Evolutionary conservation across 2,888 invertebrate genomes (phyloP).

Genomic region (Acronicta psi): DNA sequence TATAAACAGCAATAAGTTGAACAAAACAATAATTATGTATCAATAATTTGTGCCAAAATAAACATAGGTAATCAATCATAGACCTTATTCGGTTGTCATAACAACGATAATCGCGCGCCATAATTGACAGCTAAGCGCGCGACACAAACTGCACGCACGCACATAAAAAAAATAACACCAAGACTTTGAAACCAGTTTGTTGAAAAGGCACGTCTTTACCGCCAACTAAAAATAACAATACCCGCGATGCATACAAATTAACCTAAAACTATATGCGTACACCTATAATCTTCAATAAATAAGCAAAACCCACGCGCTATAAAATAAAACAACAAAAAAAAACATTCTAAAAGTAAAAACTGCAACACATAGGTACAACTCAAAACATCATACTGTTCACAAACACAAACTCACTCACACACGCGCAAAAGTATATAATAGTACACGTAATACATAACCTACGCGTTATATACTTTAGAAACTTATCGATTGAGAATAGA

Average conservation of each 20-base stretch:
- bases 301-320: conserved; percentile 30
- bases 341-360: conserved; percentile 44
- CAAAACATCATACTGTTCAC: conserved; percentile 20
- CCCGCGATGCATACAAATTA: conserved; percentile 27
- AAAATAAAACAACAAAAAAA: conserved; percentile 29
- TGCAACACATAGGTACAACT: conserved; percentile 34
- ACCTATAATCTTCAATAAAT: conserved; percentile 6
- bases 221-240: conserved; percentile 44
- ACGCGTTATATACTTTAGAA: conserved; percentile 54
- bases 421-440: conserved; percentile 52
- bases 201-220: conserved; percentile 20
- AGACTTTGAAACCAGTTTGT: conserved; percentile 18
- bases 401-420: conserved; percentile 45
- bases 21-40: conserved; percentile 32
- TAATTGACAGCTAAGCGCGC: conserved; percentile 22
- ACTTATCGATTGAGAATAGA: conserved; percentile 67
- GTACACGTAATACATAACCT: conserved; percentile 61
- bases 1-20: neutral
- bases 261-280: conserved; percentile 18
- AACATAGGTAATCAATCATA: conserved; percentile 28
- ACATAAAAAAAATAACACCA: conserved; percentile 15
- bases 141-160: conserved; percentile 12
- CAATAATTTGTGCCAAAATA: conserved; percentile 7
- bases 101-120: conserved; percentile 38
- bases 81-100: conserved; percentile 32